These are phyloP conservation scores for Botia kubotai DNA, from an alignment of 2,797 vertebrate species.

Conservation along the genomic window DNA sequence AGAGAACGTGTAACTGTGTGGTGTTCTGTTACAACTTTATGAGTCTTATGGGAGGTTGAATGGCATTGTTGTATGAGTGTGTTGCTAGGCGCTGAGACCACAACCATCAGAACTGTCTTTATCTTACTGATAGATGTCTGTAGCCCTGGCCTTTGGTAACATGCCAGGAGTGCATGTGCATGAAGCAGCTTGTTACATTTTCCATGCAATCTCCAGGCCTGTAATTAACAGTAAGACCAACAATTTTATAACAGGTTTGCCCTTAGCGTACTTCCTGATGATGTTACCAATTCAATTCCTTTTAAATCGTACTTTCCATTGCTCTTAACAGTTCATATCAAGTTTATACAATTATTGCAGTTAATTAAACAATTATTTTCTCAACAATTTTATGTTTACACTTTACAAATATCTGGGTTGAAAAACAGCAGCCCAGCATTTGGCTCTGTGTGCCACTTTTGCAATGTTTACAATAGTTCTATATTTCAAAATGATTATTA, in stretches of 20 bases:
- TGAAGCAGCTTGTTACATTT: constrained; percentile 34
- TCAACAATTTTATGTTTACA: too few relatives aligned
- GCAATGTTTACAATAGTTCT: not conserved
- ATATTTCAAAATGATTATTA: constrained; percentile 1
- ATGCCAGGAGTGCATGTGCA: constrained; percentile 40
- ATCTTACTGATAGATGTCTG: constrained; percentile 48
- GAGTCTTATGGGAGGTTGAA: constrained; percentile 5
- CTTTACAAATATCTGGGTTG: too few relatives aligned
- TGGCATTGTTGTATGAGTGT: constrained; percentile 11
- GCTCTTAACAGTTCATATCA: too few relatives aligned
- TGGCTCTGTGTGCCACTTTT: not conserved
- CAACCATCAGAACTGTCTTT: constrained; percentile 25
- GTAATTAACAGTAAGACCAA: constrained; percentile 22
- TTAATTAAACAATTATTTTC: too few relatives aligned
- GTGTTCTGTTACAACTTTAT: constrained; percentile 36
- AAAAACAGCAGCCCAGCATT: too few relatives aligned
- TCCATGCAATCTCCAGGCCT: constrained; percentile 39
- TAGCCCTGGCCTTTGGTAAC: constrained; percentile 38
- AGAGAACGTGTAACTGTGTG: constrained; percentile 44
- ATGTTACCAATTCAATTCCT: not conserved
- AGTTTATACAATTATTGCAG: too few relatives aligned
- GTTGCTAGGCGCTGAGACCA: constrained; percentile 50
- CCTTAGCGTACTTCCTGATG: not conserved
- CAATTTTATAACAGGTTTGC: not conserved
- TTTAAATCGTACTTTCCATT: too few relatives aligned